These are phyloP conservation scores for Pyrgus malvae DNA, from an alignment of 2,888 invertebrate genomes.

Conservation along the genomic window DNA sequence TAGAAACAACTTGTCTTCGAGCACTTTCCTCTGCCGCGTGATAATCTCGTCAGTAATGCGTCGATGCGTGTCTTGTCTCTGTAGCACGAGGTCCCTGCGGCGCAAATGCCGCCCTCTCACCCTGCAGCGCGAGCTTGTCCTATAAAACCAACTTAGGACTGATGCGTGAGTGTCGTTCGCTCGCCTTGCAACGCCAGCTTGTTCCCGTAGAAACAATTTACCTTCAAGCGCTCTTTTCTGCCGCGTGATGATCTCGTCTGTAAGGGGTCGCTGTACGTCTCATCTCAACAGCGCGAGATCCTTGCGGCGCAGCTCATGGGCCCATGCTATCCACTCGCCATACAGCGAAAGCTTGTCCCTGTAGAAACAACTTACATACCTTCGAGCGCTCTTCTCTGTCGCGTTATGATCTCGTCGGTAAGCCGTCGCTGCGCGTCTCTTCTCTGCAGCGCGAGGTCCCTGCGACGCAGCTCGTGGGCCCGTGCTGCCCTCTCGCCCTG, in stretches of 20 bases:
- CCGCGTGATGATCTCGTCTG: conserved; percentile 95
- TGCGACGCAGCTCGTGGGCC: conserved; percentile 91
- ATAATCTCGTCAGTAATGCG: conserved; percentile 96
- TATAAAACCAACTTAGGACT: too few relatives aligned
- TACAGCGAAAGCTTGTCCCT: conserved; percentile 95
- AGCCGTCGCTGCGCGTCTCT: conserved; percentile 92
- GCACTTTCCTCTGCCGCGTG: conserved; percentile 90
- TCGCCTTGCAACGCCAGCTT: too few relatives aligned
- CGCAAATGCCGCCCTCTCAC: conserved; percentile 91
- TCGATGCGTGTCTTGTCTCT: conserved; percentile 91
- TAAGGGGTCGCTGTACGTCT: conserved; percentile 91
- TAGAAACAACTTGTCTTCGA: too few relatives aligned
- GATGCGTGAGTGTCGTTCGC: too few relatives aligned
- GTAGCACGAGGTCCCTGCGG: conserved; percentile 90
- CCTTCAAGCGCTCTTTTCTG: conserved; percentile 93
- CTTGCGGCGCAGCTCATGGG: conserved; percentile 89
- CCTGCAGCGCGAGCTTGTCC: conserved; percentile 95
- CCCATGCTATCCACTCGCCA: conserved; percentile 91
- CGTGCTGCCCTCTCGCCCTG: conserved; percentile 93
- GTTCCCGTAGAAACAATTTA: too few relatives aligned
- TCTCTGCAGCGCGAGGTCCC: conserved; percentile 91
- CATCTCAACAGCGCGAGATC: conserved; percentile 92
- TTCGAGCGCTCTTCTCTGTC: conserved; percentile 92
- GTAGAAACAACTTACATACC: too few relatives aligned
- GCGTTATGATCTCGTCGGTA: conserved; percentile 95